Percentiles rank a stretch among this genome's conserved stretches.
These are phyloP conservation scores for Zoanthus sociatus DNA, from an alignment of 92 coral and sea anemone species.

Conservation along the genomic window DNA sequence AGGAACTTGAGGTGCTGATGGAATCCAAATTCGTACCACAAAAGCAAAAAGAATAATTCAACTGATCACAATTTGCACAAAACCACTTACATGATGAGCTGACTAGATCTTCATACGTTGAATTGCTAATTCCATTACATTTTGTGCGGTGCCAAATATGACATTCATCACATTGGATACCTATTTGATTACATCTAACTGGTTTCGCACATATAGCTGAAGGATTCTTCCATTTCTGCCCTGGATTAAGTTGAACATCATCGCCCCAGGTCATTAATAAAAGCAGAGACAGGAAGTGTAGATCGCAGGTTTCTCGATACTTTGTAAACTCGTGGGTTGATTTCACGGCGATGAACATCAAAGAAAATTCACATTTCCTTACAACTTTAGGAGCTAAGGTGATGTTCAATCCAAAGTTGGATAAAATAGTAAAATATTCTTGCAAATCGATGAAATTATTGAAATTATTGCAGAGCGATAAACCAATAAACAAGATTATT, in stretches of 20 bases:
- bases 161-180: conserved; percentile 43
- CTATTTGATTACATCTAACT: conserved; percentile 42
- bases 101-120: conserved; percentile 43
- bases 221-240: conserved; percentile 47
- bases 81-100: conserved; percentile 43
- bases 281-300: conserved; percentile 30
- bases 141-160: conserved; percentile 50
- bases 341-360: conserved; percentile 37
- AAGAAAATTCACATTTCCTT: conserved; percentile 39
- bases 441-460: no score
- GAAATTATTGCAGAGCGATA: background rate
- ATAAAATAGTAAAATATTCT: background rate
- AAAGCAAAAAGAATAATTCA: conserved; percentile 39
- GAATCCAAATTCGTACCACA: conserved; percentile 32
- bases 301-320: conserved; percentile 8
- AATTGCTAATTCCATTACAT: conserved; percentile 31
- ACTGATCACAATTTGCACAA: conserved; percentile 50
- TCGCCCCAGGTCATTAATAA: conserved; percentile 41
- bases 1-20: background rate
- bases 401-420: conserved; percentile 47
- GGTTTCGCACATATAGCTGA: conserved; percentile 49
- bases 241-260: conserved; percentile 45
- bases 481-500: conserved; percentile 25
- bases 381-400: conserved; percentile 39
- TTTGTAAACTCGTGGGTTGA: conserved; percentile 26